Evolutionary conservation across 2,888 invertebrate species (phyloP).

Genomic region (Dryomyza anilis): DNA sequence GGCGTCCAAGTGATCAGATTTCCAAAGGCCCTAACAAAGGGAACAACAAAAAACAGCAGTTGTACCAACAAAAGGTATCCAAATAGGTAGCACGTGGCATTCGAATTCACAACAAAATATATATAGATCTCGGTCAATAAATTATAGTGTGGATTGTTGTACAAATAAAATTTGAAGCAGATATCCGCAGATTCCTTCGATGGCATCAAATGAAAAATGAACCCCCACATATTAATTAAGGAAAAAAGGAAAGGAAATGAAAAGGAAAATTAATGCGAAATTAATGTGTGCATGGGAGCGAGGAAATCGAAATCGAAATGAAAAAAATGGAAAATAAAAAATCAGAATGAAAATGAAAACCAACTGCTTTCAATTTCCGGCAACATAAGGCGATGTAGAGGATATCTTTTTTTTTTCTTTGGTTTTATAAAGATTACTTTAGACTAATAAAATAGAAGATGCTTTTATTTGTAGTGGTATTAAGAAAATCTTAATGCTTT

Average conservation of each 20-base stretch:
- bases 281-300: too few relatives aligned
- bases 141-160: background rate
- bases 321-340: conserved; percentile 1
- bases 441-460: too few relatives aligned
- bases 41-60: too few relatives aligned
- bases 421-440: too few relatives aligned
- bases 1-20: too few relatives aligned
- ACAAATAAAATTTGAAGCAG: background rate
- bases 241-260: background rate
- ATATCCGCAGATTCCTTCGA: background rate
- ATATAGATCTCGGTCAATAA: background rate
- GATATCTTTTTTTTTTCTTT: too few relatives aligned
- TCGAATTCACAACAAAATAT: background rate
- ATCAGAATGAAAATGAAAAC: conserved; percentile 19
- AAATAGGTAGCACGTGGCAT: background rate
- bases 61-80: background rate
- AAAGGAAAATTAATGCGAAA: too few relatives aligned
- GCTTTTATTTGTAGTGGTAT: too few relatives aligned
- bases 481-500: too few relatives aligned
- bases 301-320: background rate
- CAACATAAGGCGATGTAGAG: conserved; percentile 28
- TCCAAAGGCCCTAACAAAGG: too few relatives aligned
- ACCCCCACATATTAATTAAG: conserved; percentile 9
- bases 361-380: conserved; percentile 42
- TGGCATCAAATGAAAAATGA: background rate